These are phyloP conservation scores for Brachionus plicatilis DNA, from an alignment of 1,140 invertebrate species.

Conservation along the genomic window DNA sequence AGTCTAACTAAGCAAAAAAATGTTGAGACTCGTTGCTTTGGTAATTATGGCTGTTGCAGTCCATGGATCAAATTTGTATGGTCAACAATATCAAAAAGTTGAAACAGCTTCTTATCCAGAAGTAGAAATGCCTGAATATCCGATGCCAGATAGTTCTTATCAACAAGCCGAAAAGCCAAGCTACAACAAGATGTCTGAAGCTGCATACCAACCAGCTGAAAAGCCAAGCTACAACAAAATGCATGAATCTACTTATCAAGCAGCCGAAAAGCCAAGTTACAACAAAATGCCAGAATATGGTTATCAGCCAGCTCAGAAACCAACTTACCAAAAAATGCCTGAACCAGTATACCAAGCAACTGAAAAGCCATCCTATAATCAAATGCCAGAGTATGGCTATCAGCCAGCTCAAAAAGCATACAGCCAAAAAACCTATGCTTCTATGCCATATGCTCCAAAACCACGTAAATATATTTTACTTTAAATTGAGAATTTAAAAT, in stretches of 20 bases:
- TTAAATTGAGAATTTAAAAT: not conserved
- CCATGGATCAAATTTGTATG: not conserved
- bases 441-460: not conserved
- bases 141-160: not conserved
- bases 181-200: not conserved
- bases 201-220: not conserved
- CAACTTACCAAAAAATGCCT: too few species aligned
- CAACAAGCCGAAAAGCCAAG: not conserved
- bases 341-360: too few species aligned
- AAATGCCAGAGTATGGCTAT: not conserved
- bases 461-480: not conserved
- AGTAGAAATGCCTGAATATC: not conserved
- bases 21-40: not conserved
- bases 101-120: not conserved
- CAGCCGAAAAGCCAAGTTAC: not conserved
- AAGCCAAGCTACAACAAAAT: not conserved
- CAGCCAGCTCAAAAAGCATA: not conserved
- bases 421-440: not conserved
- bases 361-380: too few species aligned
- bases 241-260: not conserved
- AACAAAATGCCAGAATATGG: not conserved
- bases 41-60: not conserved
- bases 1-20: not conserved
- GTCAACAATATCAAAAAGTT: not conserved
- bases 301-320: not conserved